Evolutionary conservation across 2,797 vertebrate genomes (phyloP), one percentile per base, ranked within the genome.

Genomic region (Spheniscus humboldti): DNA sequence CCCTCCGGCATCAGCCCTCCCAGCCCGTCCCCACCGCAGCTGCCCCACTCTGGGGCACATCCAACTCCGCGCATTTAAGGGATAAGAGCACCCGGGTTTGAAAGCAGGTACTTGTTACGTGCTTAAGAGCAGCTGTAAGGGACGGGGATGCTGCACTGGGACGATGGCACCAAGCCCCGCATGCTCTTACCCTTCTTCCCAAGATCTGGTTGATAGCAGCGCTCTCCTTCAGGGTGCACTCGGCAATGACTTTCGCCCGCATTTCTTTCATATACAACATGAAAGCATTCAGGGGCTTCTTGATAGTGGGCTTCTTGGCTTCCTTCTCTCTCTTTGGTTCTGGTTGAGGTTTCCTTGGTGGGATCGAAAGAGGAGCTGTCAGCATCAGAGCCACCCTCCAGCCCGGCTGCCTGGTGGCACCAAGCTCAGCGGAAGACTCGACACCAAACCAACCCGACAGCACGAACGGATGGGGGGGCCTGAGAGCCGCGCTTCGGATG

Each of bases 191-290:
- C 99, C 99, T 98, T 66, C 99, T 98, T 19, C 99, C 99, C 94
- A 99, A 96, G 94, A 99, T 99, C 98, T 99, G 99, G 97, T 99
- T 99, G 98, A 99, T 99, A 83, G 99, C 99, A 1, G 99, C 99
- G 7, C 99, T 99, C 98, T 99, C 99, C 96, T 99, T 99, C 98
- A 99, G 98, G 56, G 99, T 99, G 98, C 99, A 99, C 92, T 99
- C 99, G 0, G 99, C 99, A 24, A 99, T 99, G 94, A 99, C 99
- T 97, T 99, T 99, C 1, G 99, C 99, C 96, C 99, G 98, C 99
- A 99, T 99, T 98, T 99, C 99, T 98, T 99, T 99, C 99, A 99
- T 99, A 98, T 99, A 99, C 72, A 99, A 98, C 99, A 99, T 99
- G 97, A 99, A 99, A 93, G 99, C 99, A 1, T 99, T 99, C 96